These are phyloP conservation scores for Ormyrus nitidulus DNA, from an alignment of 2,888 invertebrate genomes.

Conservation along the genomic window DNA sequence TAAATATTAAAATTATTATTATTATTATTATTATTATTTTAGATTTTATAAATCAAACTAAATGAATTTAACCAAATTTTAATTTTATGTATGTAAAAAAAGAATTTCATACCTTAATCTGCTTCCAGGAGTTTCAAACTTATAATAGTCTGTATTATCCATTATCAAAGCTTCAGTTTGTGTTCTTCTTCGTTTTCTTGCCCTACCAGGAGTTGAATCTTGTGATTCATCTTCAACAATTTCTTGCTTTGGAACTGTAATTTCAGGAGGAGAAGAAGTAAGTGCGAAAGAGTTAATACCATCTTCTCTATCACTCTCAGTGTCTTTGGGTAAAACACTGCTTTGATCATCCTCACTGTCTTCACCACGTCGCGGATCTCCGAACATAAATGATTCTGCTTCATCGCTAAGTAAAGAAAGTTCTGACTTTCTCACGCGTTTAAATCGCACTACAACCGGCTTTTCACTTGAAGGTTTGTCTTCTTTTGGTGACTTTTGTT, in stretches of 20 bases:
- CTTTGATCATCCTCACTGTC: conserved; percentile 77
- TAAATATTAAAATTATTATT: conserved; percentile 2
- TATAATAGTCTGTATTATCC: conserved; percentile 80
- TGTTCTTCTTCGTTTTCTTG: conserved; percentile 76
- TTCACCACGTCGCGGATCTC: conserved; percentile 81
- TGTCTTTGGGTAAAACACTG: conserved; percentile 70
- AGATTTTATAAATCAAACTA: background rate
- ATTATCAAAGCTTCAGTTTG: conserved; percentile 79
- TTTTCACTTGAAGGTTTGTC: conserved; percentile 72
- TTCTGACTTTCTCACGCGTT: conserved; percentile 85
- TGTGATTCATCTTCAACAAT: conserved; percentile 70
- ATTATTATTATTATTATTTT: background rate
- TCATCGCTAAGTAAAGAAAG: conserved; percentile 87
- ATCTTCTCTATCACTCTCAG: conserved; percentile 67
- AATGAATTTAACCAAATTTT: background rate
- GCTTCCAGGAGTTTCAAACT: conserved; percentile 76
- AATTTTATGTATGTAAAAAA: conserved; percentile 2
- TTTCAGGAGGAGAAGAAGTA: conserved; percentile 60
- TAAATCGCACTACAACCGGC: conserved; percentile 84
- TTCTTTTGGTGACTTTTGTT: conserved; percentile 62
- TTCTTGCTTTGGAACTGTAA: conserved; percentile 63
- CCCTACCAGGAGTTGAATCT: conserved; percentile 67
- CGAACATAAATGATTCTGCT: conserved; percentile 91
- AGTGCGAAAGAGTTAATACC: conserved; percentile 55
- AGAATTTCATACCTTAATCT: conserved; percentile 69